Evolutionary conservation across 2,113 vertebrate species (phyloP).

Genomic region (Brevimyrus niger): DNA sequence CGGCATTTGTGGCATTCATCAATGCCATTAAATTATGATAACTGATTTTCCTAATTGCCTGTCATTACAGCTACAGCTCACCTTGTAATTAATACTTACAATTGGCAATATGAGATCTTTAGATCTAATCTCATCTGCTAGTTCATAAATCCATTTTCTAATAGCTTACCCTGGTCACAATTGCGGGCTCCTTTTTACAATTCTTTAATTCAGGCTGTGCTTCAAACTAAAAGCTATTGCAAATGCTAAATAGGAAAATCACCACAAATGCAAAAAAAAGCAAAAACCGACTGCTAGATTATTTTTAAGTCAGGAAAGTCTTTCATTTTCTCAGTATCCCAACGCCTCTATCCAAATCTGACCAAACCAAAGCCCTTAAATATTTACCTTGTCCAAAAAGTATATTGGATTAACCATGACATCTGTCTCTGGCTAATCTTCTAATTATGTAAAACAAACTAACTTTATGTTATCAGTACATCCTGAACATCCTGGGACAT

Average conservation of each 20-base stretch:
- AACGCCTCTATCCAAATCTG: neutral
- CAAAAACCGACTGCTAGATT: neutral
- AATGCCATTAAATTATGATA: neutral
- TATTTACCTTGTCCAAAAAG: neutral
- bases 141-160: neutral
- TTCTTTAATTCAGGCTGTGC: neutral
- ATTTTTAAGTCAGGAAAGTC: neutral
- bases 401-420: neutral
- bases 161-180: neutral
- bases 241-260: neutral
- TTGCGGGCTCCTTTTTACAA: neutral
- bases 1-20: neutral
- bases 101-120: neutral
- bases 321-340: neutral
- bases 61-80: neutral
- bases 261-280: neutral
- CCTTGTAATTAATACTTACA: slow-evolving; percentile 5
- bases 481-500: neutral
- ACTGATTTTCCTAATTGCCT: neutral
- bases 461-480: neutral
- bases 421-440: neutral
- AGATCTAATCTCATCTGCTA: neutral
- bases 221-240: neutral
- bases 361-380: neutral
- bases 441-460: neutral